Conservation (phyloP, 2,113 vertebrate species). For the Zosterops hypoxanthus region DNA sequence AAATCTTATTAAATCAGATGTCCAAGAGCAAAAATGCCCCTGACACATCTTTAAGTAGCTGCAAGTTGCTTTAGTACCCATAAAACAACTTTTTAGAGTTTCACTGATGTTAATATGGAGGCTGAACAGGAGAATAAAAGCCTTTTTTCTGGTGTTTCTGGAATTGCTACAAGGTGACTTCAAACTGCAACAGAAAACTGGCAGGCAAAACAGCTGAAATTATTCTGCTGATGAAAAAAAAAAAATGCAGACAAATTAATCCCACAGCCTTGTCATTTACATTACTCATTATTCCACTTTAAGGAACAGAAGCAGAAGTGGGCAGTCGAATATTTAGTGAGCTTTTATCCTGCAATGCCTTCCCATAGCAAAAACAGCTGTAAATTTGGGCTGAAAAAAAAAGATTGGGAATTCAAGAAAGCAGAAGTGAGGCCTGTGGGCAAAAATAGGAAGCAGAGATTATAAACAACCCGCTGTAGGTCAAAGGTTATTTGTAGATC, state of each 20-base stretch:
- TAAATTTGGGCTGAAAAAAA: neutral
- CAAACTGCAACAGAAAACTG: neutral
- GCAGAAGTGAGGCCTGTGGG: conserved; percentile 21
- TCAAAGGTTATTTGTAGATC: conserved; percentile 53
- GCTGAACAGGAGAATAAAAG: neutral
- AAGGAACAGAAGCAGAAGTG: neutral
- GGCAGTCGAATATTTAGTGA: neutral
- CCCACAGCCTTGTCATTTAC: neutral
- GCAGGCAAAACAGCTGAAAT: neutral
- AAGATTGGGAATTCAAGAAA: neutral
- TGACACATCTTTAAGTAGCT: neutral
- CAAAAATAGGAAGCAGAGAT: conserved; percentile 52
- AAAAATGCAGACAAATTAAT: neutral
- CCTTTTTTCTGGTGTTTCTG: neutral
- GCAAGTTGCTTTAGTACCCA: neutral
- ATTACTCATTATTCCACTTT: neutral
- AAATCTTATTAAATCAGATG: neutral
- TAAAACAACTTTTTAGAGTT: neutral
- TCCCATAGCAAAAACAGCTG: neutral
- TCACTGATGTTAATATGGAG: neutral
- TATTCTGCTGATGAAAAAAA: neutral
- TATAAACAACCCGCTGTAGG: conserved; percentile 34
- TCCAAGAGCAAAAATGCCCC: neutral
- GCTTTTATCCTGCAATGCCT: neutral
- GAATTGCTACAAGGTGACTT: neutral